Evolutionary conservation across 2,888 invertebrate species (phyloP), one percentile per base, ranked within the genome.

Genomic region (Empis livida): DNA sequence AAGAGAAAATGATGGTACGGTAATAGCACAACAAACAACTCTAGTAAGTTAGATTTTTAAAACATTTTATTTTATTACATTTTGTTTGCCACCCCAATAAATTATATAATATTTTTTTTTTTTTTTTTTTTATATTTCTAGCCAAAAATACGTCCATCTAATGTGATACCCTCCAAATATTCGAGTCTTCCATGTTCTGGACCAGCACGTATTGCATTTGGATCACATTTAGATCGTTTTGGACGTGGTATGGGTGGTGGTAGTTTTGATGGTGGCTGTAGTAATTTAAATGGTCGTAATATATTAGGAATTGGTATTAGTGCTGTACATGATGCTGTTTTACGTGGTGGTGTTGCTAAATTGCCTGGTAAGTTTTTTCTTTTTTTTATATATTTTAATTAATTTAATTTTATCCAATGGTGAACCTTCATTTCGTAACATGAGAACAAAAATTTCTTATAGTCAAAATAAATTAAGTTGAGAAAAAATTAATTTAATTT

Each of bases 181-280:
- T 68, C 69, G 38, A 70, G 70, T 61, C 61, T 70, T 58, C 70
- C 70, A 42, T 67, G 68, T 49, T 63, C 68, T 45, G 68, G 64
- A 15, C 55, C 54, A 37, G 61, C 51, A 54, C 59, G 44, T 49
- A 48, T 51, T 56, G 51, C 51, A 52, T 49, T 49, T 49, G 14
- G 54, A 53, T 35, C 55, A 47, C 44, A 56, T 55, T 43, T 51
- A 49, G 43, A 47, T 49, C 38, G 58, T 48, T 20, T 48, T 48
- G 50, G 52, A 45, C 39, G 50, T 49, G 49, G 48, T 43, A 31
- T 46, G 47, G 39, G 38, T 20, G 31, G 39, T 16, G 63, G 63
- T 43, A 66, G 64, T 53, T 66, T 65, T 53, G 67, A 65, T 54
- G 63, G 62, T 11, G 68, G 63, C 11, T n/a, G 13, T 41, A 10